phyloP scores from a whole-genome alignment of 2,797 vertebrate genomes.

The Anas bernieri region DNA sequence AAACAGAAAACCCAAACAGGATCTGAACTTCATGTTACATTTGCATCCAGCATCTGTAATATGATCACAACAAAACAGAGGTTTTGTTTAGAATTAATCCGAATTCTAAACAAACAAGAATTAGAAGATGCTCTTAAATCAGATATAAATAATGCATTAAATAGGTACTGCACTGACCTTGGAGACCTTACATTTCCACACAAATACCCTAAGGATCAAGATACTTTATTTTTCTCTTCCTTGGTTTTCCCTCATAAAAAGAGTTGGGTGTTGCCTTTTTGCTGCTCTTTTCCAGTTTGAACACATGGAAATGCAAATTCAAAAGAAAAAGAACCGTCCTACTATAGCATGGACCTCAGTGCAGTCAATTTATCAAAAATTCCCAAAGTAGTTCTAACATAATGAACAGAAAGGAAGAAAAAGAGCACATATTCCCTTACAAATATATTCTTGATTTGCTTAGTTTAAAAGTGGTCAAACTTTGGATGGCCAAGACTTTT shows the following conservation, averaged over 20 bases:
- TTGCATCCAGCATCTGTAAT: constrained; percentile 6
- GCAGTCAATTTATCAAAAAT: not conserved
- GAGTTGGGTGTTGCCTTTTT: not conserved
- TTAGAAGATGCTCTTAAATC: not conserved
- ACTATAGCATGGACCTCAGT: not conserved
- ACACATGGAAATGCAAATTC: not conserved
- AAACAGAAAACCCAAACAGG: constrained; percentile 22
- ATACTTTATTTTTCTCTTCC: not conserved
- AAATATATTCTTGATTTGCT: not conserved
- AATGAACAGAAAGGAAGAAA: not conserved
- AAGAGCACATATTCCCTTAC: not conserved
- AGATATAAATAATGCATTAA: not conserved
- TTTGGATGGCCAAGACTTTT: not conserved
- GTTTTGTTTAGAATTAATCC: not conserved
- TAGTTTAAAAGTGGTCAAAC: not conserved
- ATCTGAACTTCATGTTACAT: not conserved
- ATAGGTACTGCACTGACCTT: not conserved
- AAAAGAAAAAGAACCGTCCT: not conserved
- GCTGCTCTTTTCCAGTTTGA: not conserved
- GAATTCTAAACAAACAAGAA: constrained; percentile 20
- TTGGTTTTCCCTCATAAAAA: not conserved
- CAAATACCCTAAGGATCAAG: not conserved
- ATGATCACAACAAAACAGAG: not conserved
- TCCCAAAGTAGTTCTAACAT: not conserved
- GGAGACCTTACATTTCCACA: not conserved